Base-by-base conservation (phyloP, 2,113 vertebrate genomes). In the Capreolus pygargus region DNA sequence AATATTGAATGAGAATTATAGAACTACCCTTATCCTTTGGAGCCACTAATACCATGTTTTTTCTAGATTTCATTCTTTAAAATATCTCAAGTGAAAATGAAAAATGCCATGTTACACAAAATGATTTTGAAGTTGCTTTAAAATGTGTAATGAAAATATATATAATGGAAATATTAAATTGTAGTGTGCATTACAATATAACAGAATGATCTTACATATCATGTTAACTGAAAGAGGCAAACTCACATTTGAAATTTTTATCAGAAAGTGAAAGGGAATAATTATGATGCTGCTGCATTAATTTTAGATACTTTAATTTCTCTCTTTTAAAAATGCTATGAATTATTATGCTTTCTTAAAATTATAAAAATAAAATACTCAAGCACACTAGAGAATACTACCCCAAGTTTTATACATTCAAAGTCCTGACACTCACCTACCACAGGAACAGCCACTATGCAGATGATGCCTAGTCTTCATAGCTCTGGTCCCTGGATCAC, bases 401-500 rank as follows among this genome's bases (percentile, higher is more conserved):
- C 33, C 28, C n/a, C 5, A 33, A 5, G 3, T 8, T 43, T 10
- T 64, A 23, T 43, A 21, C 21, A 57, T 3, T 12, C 36, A 15
- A 0, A 28, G 23, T n/a, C 7, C 5, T 7, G 27, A 6, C 12
- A 39, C 78, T 64, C 7, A 88, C 64, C 89, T 67, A 15, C 25
- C 82, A 15, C 10, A 12, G 13, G n/a, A 54, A 17, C 78, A 89
- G 52, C 30, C 74, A 54, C 50, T 13, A 6, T 28, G 39, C 0
- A 45, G n/a, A 43, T 14, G 17, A 27, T 1, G 12, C 52, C 13
- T 12, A 6, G 4, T 3, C 21, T 7, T 74, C 28, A 47, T 14
- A 16, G 17, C 6, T 28, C n/a, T 25, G 54, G 3, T 23, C 39
- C 11, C 17, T 1, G 9, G 5, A 45, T 19, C 17, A 2, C 16